Base-by-base conservation (phyloP, 1,140 invertebrate species). In the Meloidogyne hapla region DNA sequence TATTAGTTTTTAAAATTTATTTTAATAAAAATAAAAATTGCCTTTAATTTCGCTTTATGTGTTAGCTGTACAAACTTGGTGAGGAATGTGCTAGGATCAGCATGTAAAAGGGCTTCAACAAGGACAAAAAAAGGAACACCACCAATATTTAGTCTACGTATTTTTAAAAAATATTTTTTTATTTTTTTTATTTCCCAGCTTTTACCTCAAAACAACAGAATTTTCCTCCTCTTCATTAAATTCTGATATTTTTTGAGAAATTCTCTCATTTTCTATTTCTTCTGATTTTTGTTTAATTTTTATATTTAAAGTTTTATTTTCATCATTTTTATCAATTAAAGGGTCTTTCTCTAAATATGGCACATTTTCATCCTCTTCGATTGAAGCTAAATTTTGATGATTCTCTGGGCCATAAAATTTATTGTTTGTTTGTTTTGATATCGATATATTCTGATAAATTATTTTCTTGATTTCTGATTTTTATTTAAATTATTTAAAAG, bases 41-140 rank as follows among this genome's bases (percentile, higher is more conserved):
- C 84, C 66, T 84, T 83, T 61, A 81, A 66, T 26, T 82, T 76
- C 5, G 84, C 77, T 23, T 28, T 48, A 67, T 86, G 84, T 12
- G 78, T 83, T 33, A 86, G 69, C 28, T 86, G 84, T 3, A 86
- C 79, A 71, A 86, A 86, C 78, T 83, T 86, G 3, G 83, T 75
- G 2, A 86, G 75, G 69, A 86, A 87, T 12, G 75, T 75, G n/a
- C 74, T 82, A 33, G 73, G 73, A 42, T 86, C 84, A 2, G 83
- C 84, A 15, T 81, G 79, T 45, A 86, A 56, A 21, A 86, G 74
- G 9, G 84, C 79, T 45, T 86, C 84, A 42, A 81, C 74, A 13
- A 86, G 79, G 18, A 86, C 76, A 25, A 86, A 69, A 65, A 78
- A 86, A 9, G 63, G 64, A 9, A 75, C 62, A 18, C 84, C 84